Evolutionary conservation across 1,140 invertebrate species (phyloP), one percentile per base, ranked within the genome.

Genomic region (Penaeus chinensis): DNA sequence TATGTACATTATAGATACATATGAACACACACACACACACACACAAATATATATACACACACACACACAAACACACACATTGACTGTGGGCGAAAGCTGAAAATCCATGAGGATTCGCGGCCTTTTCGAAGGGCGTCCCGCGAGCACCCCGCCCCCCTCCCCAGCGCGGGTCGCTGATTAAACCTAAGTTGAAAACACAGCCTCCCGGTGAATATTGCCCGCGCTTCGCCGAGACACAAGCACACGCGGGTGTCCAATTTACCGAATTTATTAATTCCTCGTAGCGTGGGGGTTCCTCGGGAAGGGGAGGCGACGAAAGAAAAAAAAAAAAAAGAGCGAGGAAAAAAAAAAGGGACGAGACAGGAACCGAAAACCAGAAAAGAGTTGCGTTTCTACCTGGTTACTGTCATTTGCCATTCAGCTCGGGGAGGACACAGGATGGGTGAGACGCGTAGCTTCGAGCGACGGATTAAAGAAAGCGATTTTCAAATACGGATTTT

Each of bases 141-240:
- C 78, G 8, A 2, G 54, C 11, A 18, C 78, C 8, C 2, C 22
- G 27, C 74, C 76, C 20, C 76, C 5, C 32, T 7, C 54, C 78
- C 79, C 60, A 3, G 79, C 37, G 79, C 20, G 79, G 37, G 24
- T 32, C 79, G 60, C 79, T 32, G 24, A 62, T 32, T 62, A 61
- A 60, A 71, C 54, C 47, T 24, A 60, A 66, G 82, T 71, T 84
- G 71, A 84, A 84, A 76, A 84, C 82, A 84, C 69, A 60, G 60
- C 82, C 82, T 54, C 42, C 82, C 76, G 66, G 82, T 84, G 82
- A 84, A 84, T 84, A 84, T 84, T 84, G 82, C 82, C 62, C 77
- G 54, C 61, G 69, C 66, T 60, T 60, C 71, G 62, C 65, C 62
- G 65, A 61, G 32, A 60, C 63, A 47, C 16, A 47, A n/a, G 37